These are phyloP conservation scores for Argynnis bischoffii DNA, from an alignment of 2,888 invertebrate genomes.

Conservation along the genomic window DNA sequence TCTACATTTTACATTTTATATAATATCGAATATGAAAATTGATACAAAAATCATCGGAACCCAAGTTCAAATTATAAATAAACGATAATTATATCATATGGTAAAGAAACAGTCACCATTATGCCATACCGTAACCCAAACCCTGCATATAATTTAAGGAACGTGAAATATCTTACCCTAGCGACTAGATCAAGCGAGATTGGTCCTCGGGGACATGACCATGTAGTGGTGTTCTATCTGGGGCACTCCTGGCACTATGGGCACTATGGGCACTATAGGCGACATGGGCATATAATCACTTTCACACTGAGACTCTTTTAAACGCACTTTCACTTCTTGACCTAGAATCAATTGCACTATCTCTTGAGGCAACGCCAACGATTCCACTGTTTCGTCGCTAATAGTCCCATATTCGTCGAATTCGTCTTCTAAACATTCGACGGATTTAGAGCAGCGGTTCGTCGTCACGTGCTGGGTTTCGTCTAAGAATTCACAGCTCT, in stretches of 20 bases:
- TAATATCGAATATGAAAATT: too few relatives aligned
- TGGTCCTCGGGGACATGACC: constrained; percentile 70
- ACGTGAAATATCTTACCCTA: constrained; percentile 18
- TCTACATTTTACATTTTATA: too few relatives aligned
- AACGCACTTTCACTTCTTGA: constrained; percentile 54
- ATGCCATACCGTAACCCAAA: not conserved
- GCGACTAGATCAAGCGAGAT: constrained; percentile 58
- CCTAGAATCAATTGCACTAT: constrained; percentile 68
- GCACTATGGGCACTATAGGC: constrained; percentile 61
- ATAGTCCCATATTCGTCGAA: constrained; percentile 52
- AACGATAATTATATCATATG: not conserved
- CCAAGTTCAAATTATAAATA: not conserved
- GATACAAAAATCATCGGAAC: not conserved
- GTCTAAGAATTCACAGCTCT: constrained; percentile 76
- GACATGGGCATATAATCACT: constrained; percentile 74
- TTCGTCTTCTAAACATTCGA: constrained; percentile 66
- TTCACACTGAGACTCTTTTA: constrained; percentile 54
- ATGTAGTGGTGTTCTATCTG: constrained; percentile 69
- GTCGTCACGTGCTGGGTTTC: constrained; percentile 57
- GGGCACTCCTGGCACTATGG: constrained; percentile 61
- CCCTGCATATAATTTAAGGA: constrained; percentile 8
- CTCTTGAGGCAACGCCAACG: constrained; percentile 64
- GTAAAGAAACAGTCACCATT: not conserved
- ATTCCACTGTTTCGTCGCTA: constrained; percentile 57
- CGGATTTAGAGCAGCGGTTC: constrained; percentile 69